phyloP scores from a whole-genome alignment of 2,888 invertebrate genomes.

The Conus canariensis region DNA sequence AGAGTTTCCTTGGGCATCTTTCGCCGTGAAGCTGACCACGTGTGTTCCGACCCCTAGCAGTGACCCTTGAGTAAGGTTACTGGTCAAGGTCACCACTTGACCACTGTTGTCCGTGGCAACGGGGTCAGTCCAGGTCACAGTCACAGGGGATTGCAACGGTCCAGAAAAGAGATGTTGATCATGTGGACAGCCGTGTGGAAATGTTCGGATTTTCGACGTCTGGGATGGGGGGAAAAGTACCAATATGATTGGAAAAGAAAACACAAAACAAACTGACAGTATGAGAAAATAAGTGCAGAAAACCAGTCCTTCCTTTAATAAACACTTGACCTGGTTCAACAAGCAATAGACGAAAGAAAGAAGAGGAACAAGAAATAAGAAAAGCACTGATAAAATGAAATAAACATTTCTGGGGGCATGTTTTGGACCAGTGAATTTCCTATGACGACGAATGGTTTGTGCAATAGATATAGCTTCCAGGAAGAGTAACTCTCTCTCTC shows the following conservation, averaged over 20 bases:
- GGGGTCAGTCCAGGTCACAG: constrained; percentile 36
- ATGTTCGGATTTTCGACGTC: constrained; percentile 5
- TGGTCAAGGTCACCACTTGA: constrained; percentile 25
- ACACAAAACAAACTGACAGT: too few relatives aligned
- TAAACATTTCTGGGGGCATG: too few relatives aligned
- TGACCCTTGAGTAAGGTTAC: neutral
- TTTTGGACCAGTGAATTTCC: too few relatives aligned
- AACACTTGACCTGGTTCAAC: too few relatives aligned
- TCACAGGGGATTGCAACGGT: neutral
- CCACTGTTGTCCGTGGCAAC: constrained; percentile 39
- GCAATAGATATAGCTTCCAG: too few relatives aligned
- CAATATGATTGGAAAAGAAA: too few relatives aligned
- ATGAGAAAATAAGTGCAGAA: neutral
- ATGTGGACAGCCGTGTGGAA: constrained; percentile 16
- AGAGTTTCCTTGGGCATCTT: constrained; percentile 7
- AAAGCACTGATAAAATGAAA: too few relatives aligned
- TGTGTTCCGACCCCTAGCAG: neutral
- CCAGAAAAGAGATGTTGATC: constrained; percentile 7
- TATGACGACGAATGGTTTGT: too few relatives aligned
- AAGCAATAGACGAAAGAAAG: neutral
- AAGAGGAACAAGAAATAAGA: neutral
- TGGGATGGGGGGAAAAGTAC: neutral
- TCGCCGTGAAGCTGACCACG: constrained; percentile 18
- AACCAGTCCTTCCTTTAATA: neutral
- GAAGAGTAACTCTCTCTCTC: too few relatives aligned